phyloP scores from a whole-genome alignment of 2,113 vertebrate species.

The Dolichotis patagonum region DNA sequence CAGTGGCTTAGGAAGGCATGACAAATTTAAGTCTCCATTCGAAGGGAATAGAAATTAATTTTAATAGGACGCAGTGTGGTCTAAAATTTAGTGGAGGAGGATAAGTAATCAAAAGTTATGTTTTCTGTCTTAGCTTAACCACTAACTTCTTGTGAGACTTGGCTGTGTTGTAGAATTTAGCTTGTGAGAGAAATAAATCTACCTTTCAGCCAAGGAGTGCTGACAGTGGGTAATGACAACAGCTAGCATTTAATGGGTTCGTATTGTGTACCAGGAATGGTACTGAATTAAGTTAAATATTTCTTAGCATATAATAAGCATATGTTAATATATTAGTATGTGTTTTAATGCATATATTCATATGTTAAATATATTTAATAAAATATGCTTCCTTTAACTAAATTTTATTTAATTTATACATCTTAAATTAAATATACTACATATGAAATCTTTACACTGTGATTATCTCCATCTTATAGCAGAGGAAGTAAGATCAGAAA shows the following conservation, averaged over 20 bases:
- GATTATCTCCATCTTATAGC: not conserved
- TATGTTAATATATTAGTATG: not conserved
- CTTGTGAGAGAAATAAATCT: slow-evolving; percentile 68
- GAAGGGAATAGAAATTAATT: slow-evolving; percentile 81
- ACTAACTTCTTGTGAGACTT: slow-evolving; percentile 78
- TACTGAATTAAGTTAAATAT: not conserved
- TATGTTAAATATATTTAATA: not conserved
- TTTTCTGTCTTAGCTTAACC: slow-evolving; percentile 75
- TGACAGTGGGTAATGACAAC: not conserved
- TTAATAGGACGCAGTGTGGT: slow-evolving; percentile 83
- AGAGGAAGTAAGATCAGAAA: slow-evolving; percentile 10
- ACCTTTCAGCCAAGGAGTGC: slow-evolving; percentile 61
- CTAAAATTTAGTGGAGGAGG: slow-evolving; percentile 65
- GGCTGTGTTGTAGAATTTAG: slow-evolving; percentile 63
- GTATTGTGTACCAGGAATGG: not conserved
- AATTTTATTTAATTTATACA: not conserved
- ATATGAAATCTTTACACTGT: not conserved
- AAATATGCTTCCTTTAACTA: not conserved
- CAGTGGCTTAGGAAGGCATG: slow-evolving; percentile 79
- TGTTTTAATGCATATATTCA: not conserved
- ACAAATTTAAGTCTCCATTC: slow-evolving; percentile 82
- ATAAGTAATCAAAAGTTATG: slow-evolving; percentile 74
- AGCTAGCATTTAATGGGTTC: slow-evolving; percentile 40
- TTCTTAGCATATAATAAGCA: not conserved
- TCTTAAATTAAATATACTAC: not conserved